A percentile compares a stretch with the other conserved stretches of the same genome.
Evolutionary conservation across 1,140 invertebrate genomes (phyloP).

Genomic region (Aphidius gifuensis): DNA sequence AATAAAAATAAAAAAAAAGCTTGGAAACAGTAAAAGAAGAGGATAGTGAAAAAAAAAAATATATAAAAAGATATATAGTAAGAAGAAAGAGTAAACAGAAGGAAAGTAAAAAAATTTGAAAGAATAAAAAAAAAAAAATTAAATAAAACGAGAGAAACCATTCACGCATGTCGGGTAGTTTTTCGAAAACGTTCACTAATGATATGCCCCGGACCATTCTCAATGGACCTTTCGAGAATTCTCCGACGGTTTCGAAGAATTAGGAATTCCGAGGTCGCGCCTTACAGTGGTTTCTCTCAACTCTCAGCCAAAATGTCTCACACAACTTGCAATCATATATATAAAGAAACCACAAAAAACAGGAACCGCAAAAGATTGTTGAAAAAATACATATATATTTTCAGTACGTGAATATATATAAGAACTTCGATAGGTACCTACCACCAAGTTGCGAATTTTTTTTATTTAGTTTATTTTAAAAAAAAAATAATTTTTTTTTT

Average conservation of each 20-base stretch:
- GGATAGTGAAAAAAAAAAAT: conserved; percentile 1
- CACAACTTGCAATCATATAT: neutral
- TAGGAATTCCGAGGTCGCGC: conserved; percentile 51
- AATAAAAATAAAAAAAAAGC: conserved; percentile 2
- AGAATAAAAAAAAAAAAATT: conserved; percentile 4
- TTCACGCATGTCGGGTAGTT: conserved; percentile 33
- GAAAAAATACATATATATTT: too few species aligned
- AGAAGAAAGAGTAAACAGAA: conserved; percentile 12
- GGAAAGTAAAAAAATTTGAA: conserved; percentile 1
- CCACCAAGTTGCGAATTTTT: too few species aligned
- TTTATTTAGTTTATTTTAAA: too few species aligned
- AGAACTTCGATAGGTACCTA: too few species aligned
- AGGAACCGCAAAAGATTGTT: neutral
- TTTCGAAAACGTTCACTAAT: conserved; percentile 54
- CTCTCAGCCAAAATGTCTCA: neutral
- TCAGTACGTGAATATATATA: too few species aligned
- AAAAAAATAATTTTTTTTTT: too few species aligned
- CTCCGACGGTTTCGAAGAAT: conserved; percentile 55
- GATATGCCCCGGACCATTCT: conserved; percentile 48
- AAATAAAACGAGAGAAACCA: conserved; percentile 16
- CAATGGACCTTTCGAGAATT: conserved; percentile 56
- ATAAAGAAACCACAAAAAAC: neutral
- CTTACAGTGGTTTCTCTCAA: conserved; percentile 13
- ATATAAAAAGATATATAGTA: conserved; percentile 5
- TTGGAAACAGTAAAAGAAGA: neutral